Conservation (phyloP, 1,140 invertebrate species). For the Euborellia annulipes region DNA sequence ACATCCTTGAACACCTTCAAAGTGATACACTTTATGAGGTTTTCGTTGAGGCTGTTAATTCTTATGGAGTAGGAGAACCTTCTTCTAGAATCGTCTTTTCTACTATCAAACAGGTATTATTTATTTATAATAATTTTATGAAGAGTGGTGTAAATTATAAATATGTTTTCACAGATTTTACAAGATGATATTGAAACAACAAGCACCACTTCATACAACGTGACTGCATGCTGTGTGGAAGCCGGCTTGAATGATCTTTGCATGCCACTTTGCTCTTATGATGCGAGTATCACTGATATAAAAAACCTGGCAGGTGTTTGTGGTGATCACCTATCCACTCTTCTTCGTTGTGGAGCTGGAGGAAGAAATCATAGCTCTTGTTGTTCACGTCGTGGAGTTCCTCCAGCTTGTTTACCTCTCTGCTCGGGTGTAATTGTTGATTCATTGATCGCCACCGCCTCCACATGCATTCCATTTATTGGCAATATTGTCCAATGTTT, state of each 20-base stretch:
- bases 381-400: constrained; percentile 54
- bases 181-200: too few species aligned
- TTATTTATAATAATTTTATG: too few species aligned
- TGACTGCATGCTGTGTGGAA: constrained; percentile 56
- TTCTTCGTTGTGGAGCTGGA: constrained; percentile 48
- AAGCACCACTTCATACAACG: too few species aligned
- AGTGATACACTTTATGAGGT: constrained; percentile 63
- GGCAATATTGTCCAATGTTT: constrained; percentile 73
- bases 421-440: constrained; percentile 52
- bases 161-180: too few species aligned
- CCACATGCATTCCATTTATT: constrained; percentile 55
- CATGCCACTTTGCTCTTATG: constrained; percentile 64
- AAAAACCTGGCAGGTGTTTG: constrained; percentile 46
- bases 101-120: too few species aligned
- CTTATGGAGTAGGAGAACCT: constrained; percentile 54
- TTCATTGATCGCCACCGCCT: constrained; percentile 31
- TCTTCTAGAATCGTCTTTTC: constrained; percentile 57
- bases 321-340: constrained; percentile 44
- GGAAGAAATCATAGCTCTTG: constrained; percentile 61
- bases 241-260: constrained; percentile 52
- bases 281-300: constrained; percentile 61
- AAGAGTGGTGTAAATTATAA: too few species aligned
- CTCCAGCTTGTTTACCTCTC: constrained; percentile 46
- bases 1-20: constrained; percentile 53
- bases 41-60: constrained; percentile 64